phyloP scores from a whole-genome alignment of 2,113 vertebrate genomes.

The Labeo catla region DNA sequence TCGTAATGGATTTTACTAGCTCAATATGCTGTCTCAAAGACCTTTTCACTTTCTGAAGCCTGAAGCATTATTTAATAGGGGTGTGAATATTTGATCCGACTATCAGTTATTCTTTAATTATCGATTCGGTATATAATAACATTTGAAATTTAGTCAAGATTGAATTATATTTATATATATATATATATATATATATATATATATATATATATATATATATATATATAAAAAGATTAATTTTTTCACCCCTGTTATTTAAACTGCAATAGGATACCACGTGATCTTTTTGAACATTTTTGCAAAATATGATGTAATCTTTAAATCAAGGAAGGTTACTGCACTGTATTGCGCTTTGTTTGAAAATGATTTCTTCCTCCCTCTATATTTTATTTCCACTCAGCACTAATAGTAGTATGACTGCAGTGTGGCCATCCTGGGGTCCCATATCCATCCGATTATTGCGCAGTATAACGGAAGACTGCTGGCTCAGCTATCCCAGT shows the following conservation, averaged over 20 bases:
- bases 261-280: not conserved
- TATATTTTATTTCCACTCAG: conserved; percentile 11
- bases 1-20: not conserved
- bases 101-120: not conserved
- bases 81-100: not conserved
- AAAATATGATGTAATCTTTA: not conserved
- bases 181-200: too few species aligned
- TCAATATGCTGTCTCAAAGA: not conserved
- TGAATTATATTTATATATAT: not conserved
- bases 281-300: not conserved
- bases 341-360: conserved; percentile 1
- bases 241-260: conserved; percentile 15
- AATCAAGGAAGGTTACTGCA: not conserved
- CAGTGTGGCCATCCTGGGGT: not conserved
- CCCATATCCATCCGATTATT: conserved; percentile 11
- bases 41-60: not conserved
- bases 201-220: too few species aligned
- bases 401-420: conserved; percentile 8
- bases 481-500: conserved; percentile 13
- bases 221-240: not conserved
- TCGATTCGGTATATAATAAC: not conserved
- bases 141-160: not conserved
- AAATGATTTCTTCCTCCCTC: conserved; percentile 4
- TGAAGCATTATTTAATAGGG: conserved; percentile 16
- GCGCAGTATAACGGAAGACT: conserved; percentile 18